Evolutionary conservation across 2,797 vertebrate genomes (phyloP), one percentile per base, ranked within the genome.

Genomic region (Neosilurus mollespiculum): DNA sequence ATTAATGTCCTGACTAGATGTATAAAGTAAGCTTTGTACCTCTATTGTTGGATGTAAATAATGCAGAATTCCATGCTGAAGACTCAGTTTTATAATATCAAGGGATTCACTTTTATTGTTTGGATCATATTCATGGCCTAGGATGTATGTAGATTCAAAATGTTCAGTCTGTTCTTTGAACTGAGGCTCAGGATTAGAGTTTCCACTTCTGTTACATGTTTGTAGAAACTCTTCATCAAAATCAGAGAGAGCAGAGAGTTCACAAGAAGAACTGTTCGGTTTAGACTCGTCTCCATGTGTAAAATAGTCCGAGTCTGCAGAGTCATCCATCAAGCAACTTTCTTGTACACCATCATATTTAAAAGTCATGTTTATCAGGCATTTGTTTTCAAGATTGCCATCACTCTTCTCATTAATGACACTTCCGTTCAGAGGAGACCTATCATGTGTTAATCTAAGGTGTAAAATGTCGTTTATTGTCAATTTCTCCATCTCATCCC

Each of bases 401-500:
- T 89, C 62, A 51, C 49, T 80, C 64, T 89, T 87, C 22, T 87
- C 85, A 20, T 75, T 14, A 82, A n/a, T 16, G 0, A 70, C 24
- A 54, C 37, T 83, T 53, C 83, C 86, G 14, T 26, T 81, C 15
- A 71, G 8, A 18, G 53, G 70, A 80, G 90, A 84, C 0, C 54
- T 78, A 71, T 83, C 86, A 82, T 82, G 78, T 2, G 79, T 58
- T 87, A 83, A 83, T 87, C 89, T 91, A 2, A 95, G 90, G 81
- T 94, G 92, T 81, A 96, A 90, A 84, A 96, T 94, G 79, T 95
- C 94, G 78, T 94, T 94, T 82, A 95, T 95, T 0, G 95, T 95
- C 72, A 94, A 69, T 87, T 94, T 96, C 90, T 96, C 94, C 94
- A 96, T 94, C 88, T 95, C 93, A 53, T 95, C 90, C 95, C 95